Evolutionary conservation across 2,113 vertebrate species (phyloP).

Genomic region (Poeciliopsis occidentalis): DNA sequence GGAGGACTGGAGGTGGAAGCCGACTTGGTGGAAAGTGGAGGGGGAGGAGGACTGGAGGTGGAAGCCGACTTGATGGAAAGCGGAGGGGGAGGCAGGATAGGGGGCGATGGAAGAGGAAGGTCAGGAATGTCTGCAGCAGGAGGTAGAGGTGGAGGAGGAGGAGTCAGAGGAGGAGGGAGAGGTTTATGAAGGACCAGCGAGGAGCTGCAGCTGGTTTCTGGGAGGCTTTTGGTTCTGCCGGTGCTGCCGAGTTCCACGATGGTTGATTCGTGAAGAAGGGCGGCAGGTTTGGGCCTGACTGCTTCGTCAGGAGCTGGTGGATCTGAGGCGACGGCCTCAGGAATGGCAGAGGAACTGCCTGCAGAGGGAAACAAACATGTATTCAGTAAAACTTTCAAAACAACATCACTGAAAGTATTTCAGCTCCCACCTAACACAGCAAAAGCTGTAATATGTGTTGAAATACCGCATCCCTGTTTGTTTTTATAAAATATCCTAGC

Average conservation of each 20-base stretch:
- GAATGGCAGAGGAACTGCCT: constrained; percentile 61
- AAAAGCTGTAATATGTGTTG: not conserved
- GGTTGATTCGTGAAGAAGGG: not conserved
- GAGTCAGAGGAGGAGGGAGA: constrained; percentile 31
- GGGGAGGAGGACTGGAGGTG: constrained; percentile 16
- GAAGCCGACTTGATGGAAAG: constrained; percentile 41
- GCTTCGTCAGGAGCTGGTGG: constrained; percentile 9
- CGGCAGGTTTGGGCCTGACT: not conserved
- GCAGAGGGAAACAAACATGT: constrained; percentile 14
- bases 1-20: constrained; percentile 34
- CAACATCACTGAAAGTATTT: not conserved
- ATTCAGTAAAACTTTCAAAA: not conserved
- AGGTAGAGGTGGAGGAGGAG: constrained; percentile 41
- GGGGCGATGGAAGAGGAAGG: constrained; percentile 45
- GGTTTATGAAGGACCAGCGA: constrained; percentile 35
- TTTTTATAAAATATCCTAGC: not conserved
- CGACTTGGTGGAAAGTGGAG: constrained; percentile 35
- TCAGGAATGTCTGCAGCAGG: constrained; percentile 34
- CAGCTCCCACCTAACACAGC: not conserved
- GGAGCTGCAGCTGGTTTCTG: constrained; percentile 44
- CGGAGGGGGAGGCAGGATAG: constrained; percentile 4
- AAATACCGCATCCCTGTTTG: no score
- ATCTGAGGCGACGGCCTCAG: constrained; percentile 30
- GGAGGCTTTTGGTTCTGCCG: constrained; percentile 52
- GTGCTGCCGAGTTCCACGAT: constrained; percentile 21